phyloP scores from a whole-genome alignment of 2,113 vertebrate genomes.

The Plectropomus leopardus region DNA sequence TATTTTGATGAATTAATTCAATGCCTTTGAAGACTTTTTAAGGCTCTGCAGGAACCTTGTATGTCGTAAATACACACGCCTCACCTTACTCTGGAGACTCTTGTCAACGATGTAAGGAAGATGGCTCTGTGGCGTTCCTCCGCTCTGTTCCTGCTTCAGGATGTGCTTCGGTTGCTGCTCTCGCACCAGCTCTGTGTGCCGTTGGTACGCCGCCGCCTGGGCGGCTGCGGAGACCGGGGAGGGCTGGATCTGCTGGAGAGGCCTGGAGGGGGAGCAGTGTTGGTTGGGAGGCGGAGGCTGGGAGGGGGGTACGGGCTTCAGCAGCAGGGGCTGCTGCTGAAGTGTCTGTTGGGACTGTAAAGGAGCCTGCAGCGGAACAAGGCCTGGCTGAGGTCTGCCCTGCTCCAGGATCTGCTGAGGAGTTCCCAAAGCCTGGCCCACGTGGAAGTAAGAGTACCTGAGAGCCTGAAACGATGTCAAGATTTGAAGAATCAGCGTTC shows the following conservation, averaged over 20 bases:
- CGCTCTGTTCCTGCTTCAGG: constrained; percentile 74
- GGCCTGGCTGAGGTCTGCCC: constrained; percentile 84
- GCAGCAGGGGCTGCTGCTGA: constrained; percentile 79
- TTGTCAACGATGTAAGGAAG: constrained; percentile 89
- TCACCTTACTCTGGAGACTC: constrained; percentile 83
- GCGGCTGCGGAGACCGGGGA: constrained; percentile 71
- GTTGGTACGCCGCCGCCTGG: constrained; percentile 76
- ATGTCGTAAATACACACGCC: background rate
- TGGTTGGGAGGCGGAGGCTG: constrained; percentile 87
- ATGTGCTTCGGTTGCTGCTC: constrained; percentile 78
- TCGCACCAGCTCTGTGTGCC: constrained; percentile 79
- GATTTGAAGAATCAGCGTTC: constrained; percentile 1
- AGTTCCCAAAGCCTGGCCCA: constrained; percentile 89
- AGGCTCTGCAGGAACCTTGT: too few species aligned
- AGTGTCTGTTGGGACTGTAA: constrained; percentile 80
- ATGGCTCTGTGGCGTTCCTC: constrained; percentile 78
- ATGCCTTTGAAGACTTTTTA: too few species aligned
- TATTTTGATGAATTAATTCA: too few species aligned
- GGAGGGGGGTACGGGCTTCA: constrained; percentile 88
- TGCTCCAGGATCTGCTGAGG: constrained; percentile 87
- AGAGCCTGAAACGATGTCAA: constrained; percentile 85
- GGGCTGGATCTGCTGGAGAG: constrained; percentile 87
- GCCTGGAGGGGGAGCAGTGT: constrained; percentile 83
- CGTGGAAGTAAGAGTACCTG: constrained; percentile 92
- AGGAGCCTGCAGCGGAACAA: constrained; percentile 78